Evolutionary conservation across 2,888 invertebrate genomes (phyloP).

Genomic region (Hydroisotoma schaefferi): DNA sequence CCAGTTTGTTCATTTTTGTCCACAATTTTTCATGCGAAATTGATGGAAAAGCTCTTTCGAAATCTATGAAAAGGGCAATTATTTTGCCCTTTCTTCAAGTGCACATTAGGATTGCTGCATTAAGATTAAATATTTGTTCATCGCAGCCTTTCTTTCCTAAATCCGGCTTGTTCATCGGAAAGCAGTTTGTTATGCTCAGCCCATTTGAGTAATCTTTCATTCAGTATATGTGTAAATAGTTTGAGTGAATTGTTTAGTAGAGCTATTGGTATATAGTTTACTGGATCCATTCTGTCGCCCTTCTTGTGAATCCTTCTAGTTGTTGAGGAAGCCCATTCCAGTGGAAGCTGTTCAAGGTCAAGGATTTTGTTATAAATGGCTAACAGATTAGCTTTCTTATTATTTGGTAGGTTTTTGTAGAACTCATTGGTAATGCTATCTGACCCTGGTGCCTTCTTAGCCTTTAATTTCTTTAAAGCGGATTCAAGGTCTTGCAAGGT

Average conservation of each 20-base stretch:
- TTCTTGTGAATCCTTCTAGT: slow-evolving; percentile 38
- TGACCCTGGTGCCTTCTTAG: slow-evolving; percentile 10
- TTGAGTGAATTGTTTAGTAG: slow-evolving; percentile 27
- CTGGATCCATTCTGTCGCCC: slow-evolving; percentile 25
- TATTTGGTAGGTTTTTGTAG: neutral
- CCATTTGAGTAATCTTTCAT: slow-evolving; percentile 31
- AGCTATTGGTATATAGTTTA: slow-evolving; percentile 33
- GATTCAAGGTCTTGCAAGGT: neutral
- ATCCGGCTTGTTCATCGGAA: slow-evolving; percentile 47
- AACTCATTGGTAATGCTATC: slow-evolving; percentile 10
- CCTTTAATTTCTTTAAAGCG: neutral
- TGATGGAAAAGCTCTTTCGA: slow-evolving; percentile 17
- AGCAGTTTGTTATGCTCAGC: slow-evolving; percentile 35
- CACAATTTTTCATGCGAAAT: slow-evolving; percentile 8
- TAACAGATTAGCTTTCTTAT: neutral
- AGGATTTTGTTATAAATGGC: neutral
- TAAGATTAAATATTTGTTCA: slow-evolving; percentile 44
- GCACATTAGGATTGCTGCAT: slow-evolving; percentile 26
- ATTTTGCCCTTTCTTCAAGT: slow-evolving; percentile 19
- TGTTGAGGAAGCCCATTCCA: slow-evolving; percentile 22
- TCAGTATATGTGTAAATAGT: slow-evolving; percentile 37
- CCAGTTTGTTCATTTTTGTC: slow-evolving; percentile 1
- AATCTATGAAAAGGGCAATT: slow-evolving; percentile 18
- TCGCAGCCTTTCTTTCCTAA: slow-evolving; percentile 37
- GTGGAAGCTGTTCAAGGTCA: neutral